Percentiles rank a stretch among this genome's conserved stretches.
Evolutionary conservation across 2,888 invertebrate species (phyloP).

Genomic region (Chymomyza amoena): DNA sequence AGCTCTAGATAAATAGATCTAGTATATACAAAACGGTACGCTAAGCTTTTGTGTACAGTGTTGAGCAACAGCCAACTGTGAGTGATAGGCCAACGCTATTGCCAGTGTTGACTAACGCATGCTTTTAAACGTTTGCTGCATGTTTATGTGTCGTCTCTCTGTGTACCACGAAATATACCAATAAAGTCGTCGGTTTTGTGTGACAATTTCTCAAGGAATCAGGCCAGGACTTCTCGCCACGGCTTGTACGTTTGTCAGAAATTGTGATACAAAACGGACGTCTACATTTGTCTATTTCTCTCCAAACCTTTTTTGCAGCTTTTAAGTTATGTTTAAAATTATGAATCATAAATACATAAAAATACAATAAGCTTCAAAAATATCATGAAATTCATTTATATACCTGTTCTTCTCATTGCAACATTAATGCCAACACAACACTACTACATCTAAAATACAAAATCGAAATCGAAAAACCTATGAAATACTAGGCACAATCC

Average conservation of each 20-base stretch:
- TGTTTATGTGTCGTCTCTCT: conserved; percentile 29
- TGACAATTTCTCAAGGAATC: conserved; percentile 44
- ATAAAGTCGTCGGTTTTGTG: conserved; percentile 58
- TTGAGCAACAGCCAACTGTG: conserved; percentile 44
- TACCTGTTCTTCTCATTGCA: conserved; percentile 51
- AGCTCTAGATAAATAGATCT: conserved; percentile 18
- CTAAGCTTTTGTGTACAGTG: conserved; percentile 41
- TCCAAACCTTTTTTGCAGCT: conserved; percentile 48
- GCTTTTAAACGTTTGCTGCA: conserved; percentile 60
- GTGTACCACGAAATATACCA: conserved; percentile 52
- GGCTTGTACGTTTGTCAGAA: conserved; percentile 10
- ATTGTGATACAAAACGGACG: conserved; percentile 57
- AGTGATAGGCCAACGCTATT: neutral
- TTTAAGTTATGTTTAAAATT: conserved; percentile 57
- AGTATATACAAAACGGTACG: neutral
- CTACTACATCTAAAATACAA: conserved; percentile 22
- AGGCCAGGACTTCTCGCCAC: no score
- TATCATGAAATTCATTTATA: conserved; percentile 55
- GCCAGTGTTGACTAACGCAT: conserved; percentile 57
- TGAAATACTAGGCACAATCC: conserved; percentile 91
- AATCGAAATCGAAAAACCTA: conserved; percentile 53
- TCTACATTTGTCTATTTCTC: conserved; percentile 61
- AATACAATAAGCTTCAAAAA: conserved; percentile 33
- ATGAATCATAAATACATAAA: neutral
- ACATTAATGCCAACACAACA: conserved; percentile 39